Evolutionary conservation across 2,797 vertebrate genomes (phyloP).

Genomic region (Lutjanus argentimaculatus): DNA sequence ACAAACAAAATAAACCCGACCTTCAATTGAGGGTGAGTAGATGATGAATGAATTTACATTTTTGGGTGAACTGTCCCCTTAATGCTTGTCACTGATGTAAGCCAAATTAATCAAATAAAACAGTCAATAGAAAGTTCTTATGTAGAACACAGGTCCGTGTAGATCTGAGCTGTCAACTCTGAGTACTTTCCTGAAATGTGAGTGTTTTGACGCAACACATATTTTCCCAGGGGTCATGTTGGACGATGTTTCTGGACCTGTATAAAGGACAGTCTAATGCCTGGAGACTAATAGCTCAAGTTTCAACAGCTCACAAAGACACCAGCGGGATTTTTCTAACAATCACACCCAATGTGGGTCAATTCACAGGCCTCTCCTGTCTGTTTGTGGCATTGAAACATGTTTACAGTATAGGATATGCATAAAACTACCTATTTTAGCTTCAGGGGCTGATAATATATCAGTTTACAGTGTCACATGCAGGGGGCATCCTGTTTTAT

Average conservation of each 20-base stretch:
- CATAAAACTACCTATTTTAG: neutral
- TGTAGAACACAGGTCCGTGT: neutral
- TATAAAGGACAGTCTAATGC: conserved; percentile 28
- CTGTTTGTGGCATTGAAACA: conserved; percentile 38
- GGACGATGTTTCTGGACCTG: conserved; percentile 14
- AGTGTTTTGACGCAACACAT: neutral
- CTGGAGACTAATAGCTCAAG: conserved; percentile 52
- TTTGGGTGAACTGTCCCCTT: no score
- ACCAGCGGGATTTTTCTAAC: conserved; percentile 28
- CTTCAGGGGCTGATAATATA: conserved; percentile 8
- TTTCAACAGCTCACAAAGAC: conserved; percentile 74
- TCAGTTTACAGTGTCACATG: conserved; percentile 13
- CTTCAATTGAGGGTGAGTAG: no score
- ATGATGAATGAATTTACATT: no score
- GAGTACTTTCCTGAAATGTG: neutral
- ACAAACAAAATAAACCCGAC: no score
- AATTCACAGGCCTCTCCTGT: conserved; percentile 63
- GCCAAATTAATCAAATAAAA: neutral
- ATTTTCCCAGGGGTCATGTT: conserved; percentile 2
- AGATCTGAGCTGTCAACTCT: neutral
- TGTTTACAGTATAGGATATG: neutral
- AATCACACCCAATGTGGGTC: conserved; percentile 63
- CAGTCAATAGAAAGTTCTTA: neutral
- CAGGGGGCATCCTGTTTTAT: neutral
- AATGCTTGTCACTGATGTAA: neutral